A percentile compares a stretch with the other conserved stretches of the same genome.
Conservation (phyloP, 2,113 vertebrate genomes). For the Forbesichthys agassizii region DNA sequence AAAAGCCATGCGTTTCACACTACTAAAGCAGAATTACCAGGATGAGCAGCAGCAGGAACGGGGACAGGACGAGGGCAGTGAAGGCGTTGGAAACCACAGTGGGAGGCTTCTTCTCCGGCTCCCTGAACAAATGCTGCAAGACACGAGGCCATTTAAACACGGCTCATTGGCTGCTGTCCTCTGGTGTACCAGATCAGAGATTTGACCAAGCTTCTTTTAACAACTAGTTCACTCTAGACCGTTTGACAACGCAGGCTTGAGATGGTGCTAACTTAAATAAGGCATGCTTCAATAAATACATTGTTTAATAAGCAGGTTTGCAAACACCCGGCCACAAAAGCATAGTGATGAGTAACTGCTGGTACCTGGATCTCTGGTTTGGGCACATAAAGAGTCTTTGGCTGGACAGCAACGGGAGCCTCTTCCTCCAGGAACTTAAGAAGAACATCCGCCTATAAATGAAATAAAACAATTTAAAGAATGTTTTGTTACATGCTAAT, state of each 20-base stretch:
- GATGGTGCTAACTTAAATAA: no score
- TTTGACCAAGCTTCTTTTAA: no score
- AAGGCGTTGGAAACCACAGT: constrained; percentile 94
- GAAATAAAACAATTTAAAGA: neutral
- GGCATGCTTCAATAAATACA: no score
- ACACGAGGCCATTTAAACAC: constrained; percentile 16
- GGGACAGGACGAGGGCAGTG: constrained; percentile 91
- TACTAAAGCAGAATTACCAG: constrained; percentile 78
- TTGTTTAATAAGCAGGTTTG: no score
- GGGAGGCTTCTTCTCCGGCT: constrained; percentile 97
- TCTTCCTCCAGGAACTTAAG: constrained; percentile 97
- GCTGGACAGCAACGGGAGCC: constrained; percentile 82
- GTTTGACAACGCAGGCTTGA: no score
- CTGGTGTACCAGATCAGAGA: neutral
- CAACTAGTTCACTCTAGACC: no score
- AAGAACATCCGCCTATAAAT: constrained; percentile 88
- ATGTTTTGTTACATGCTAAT: neutral
- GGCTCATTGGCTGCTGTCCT: neutral
- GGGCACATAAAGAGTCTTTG: constrained; percentile 91
- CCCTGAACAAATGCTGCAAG: constrained; percentile 92
- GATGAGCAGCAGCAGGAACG: constrained; percentile 89
- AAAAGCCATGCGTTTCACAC: neutral
- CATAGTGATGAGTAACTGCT: neutral
- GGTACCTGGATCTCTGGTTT: constrained; percentile 96
- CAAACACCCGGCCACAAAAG: neutral